Base-by-base conservation (phyloP, 64 coral and sea anemone species). In the Pachyseris speciosa region DNA sequence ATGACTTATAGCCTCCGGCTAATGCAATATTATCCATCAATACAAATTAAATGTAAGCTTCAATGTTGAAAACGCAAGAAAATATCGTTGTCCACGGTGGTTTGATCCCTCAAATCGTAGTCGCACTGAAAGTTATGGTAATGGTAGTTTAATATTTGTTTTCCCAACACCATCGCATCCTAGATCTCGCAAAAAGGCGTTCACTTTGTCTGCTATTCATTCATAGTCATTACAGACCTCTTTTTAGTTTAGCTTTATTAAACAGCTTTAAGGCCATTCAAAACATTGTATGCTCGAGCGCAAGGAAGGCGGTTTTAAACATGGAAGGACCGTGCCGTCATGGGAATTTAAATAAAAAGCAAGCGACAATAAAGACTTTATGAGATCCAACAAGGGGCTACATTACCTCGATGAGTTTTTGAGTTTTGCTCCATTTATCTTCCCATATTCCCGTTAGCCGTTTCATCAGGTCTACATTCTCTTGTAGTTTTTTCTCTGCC, bases 381-480 rank as follows among this genome's bases (percentile, higher is more conserved):
- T 13, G 28, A 19, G 39, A 9, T 24, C 34, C 36, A 43, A n/a
- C 65, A 49, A 34, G 17, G 6, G 37, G n/a, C 38, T 25, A 77
- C 50, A 33, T 78, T 60, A 98, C 97, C 97, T 99, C 94, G 5
- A 99, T 99, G 6, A 99, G 92, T 67, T 93, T 95, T 70, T 99
- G 94, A 5, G 97, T 95, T 73, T 91, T 95, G 30, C 94, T 95
- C 97, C 97, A 99, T 84, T 99, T 99, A 20, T 99, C 97, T 40
- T 99, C 97, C 97, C 97, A 99, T 32, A 99, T 99, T 3, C 97
- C 97, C 1, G 97, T 99, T 17, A 99, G 74, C 17, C 97, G 90
- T 37, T 95, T 99, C 90, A 99, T 95, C 8, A 99, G 80, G 16
- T 95, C 88, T 49, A 95, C 89, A 50, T 95, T 99, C 69, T 99